Conservation (phyloP, 2,797 vertebrate species). For the Knipowitschia caucasica region DNA sequence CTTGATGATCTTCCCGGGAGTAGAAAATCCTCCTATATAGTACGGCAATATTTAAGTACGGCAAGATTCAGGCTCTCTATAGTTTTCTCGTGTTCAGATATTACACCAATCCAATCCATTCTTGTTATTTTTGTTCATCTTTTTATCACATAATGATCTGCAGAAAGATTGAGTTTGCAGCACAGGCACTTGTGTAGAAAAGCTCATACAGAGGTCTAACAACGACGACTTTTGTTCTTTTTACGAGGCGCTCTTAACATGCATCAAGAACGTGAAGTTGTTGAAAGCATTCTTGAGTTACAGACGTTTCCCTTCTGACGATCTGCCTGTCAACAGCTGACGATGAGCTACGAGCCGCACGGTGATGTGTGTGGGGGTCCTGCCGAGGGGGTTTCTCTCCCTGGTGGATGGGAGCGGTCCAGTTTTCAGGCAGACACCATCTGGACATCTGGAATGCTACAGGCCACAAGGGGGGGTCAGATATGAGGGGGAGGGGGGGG, state of each 20-base stretch:
- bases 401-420: constrained; percentile 40
- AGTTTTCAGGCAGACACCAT: constrained; percentile 65
- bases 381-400: constrained; percentile 33
- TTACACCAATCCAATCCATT: no score
- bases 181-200: constrained; percentile 3
- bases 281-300: neutral
- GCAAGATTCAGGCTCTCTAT: no score
- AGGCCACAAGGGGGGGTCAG: constrained; percentile 43
- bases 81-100: no score
- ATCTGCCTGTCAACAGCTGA: constrained; percentile 30
- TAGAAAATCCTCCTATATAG: no score
- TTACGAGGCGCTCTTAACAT: neutral
- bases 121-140: no score
- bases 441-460: constrained; percentile 67
- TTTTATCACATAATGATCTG: no score
- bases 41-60: no score
- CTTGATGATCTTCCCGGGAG: no score
- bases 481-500: constrained; percentile 52
- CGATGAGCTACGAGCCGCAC: constrained; percentile 30
- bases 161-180: no score
- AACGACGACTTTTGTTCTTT: neutral
- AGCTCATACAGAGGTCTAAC: neutral
- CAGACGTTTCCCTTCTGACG: constrained; percentile 1
- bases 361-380: constrained; percentile 12
- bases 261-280: constrained; percentile 4